Base-by-base conservation (phyloP, 1,140 invertebrate genomes). In the Euwallacea similis region DNA sequence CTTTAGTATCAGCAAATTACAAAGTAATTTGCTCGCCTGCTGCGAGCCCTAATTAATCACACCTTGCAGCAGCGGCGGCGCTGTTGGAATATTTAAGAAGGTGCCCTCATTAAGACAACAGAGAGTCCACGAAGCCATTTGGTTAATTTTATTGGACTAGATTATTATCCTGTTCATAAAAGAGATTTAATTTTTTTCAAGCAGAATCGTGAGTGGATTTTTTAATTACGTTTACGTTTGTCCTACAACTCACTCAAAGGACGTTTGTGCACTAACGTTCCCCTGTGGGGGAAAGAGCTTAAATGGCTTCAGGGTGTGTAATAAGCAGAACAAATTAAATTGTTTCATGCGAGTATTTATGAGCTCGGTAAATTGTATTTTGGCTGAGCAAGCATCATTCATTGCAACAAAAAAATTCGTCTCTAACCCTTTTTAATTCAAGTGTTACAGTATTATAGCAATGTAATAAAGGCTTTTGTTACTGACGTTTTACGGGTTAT, bases 171-270 rank as follows among this genome's bases (percentile, higher is more conserved):
- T 62, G 60, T 44, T 46, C 60, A 62, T 62, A 62, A 62, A 62
- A 62, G 60, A 44, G 60, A 62, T 62, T 62, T 62, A 62, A 62
- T 62, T 62, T 44, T 56, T 62, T 62, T 62, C 15, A 59, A 41
- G 16, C 15, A 21, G 56, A 41, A n/a, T n/a, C 56, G 21, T 59
- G 56, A 16, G 7, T 33, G 8, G 56, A 59, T 41, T 59, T 59
- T 59, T 59, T 59, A 59, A 59, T 59, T 59, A 59, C 7, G 2
- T 42, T 13, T 41, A 21, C 7, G 41, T 13, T 41, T 11, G n/a
- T 59, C 42, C 42, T 59, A 1, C 56, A 13, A 41, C 56, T n/a
- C 2, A 2, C 21, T 9, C 11, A 41, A 10, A 41, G 16, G 7
- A 41, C 9, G 56, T 59, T 59, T 16, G 46, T 50, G 9, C 46